phyloP scores from a whole-genome alignment of 2,888 invertebrate species.

The Bellardia pandia region DNA sequence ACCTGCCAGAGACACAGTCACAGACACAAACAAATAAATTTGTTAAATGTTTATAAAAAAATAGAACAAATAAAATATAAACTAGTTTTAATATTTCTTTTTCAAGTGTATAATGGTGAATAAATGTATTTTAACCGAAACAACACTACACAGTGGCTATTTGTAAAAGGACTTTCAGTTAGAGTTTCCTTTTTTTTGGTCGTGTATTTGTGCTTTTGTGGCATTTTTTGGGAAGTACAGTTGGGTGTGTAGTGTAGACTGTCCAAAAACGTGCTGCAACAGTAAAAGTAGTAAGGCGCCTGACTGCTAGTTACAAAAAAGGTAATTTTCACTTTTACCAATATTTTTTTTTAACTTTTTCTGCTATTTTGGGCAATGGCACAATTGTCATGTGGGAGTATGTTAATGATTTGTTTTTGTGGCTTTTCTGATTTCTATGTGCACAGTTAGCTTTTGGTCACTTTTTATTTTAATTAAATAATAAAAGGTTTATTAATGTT shows the following conservation, averaged over 20 bases:
- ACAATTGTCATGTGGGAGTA: constrained; percentile 44
- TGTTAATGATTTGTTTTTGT: constrained; percentile 42
- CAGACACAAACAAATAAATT: constrained; percentile 4
- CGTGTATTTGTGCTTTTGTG: neutral
- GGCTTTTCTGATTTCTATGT: constrained; percentile 55
- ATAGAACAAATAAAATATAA: constrained; percentile 57
- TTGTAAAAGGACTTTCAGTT: constrained; percentile 40
- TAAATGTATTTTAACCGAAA: constrained; percentile 25
- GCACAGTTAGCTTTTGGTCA: neutral
- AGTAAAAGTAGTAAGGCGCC: neutral
- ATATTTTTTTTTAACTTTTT: neutral
- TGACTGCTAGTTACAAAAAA: constrained; percentile 22
- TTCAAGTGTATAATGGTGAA: neutral
- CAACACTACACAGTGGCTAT: constrained; percentile 37
- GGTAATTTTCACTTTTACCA: constrained; percentile 48
- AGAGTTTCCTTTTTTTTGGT: neutral
- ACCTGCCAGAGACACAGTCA: neutral
- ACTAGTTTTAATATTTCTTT: constrained; percentile 21
- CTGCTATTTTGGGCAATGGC: neutral
- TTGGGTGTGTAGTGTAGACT: constrained; percentile 13
- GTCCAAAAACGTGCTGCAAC: constrained; percentile 9
- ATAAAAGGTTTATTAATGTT: constrained; percentile 61
- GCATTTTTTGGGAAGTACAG: neutral
- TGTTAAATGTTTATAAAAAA: constrained; percentile 35
- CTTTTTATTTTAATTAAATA: constrained; percentile 63